Conservation (phyloP, 2,888 invertebrate species). For the Phytoseiulus persimilis region DNA sequence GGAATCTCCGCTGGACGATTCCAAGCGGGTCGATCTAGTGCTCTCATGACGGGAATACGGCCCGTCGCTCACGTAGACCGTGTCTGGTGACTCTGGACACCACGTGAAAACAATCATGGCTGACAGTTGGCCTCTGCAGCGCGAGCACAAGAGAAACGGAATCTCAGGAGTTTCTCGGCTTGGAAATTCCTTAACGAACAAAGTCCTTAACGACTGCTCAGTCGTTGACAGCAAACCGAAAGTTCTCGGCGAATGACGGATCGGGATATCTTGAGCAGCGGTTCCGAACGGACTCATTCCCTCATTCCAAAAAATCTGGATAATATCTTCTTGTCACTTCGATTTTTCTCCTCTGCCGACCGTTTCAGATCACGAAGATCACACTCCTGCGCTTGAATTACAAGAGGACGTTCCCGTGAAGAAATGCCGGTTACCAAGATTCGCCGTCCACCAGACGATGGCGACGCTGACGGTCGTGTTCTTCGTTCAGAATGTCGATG, state of each 20-base stretch:
- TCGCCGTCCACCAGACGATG: slow-evolving; percentile 37
- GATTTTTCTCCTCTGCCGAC: neutral
- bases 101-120: neutral
- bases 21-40: too few relatives aligned
- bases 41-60: neutral
- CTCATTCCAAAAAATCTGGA: too few relatives aligned
- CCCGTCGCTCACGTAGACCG: neutral
- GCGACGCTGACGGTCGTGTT: slow-evolving; percentile 26
- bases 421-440: slow-evolving; percentile 14
- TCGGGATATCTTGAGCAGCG: too few relatives aligned
- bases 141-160: too few relatives aligned
- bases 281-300: too few relatives aligned
- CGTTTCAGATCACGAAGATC: slow-evolving; percentile 20
- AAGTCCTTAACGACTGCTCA: too few relatives aligned
- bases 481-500: slow-evolving; percentile 27
- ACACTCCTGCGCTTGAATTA: neutral
- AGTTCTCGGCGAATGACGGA: too few relatives aligned
- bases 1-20: too few relatives aligned
- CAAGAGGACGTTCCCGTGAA: slow-evolving; percentile 31
- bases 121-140: neutral
- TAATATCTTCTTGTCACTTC: too few relatives aligned
- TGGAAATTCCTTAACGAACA: too few relatives aligned
- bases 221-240: too few relatives aligned
- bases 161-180: too few relatives aligned
- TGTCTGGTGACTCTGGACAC: neutral